These are phyloP conservation scores for Anguilla rostrata DNA, from an alignment of 2,113 vertebrate genomes.

Conservation along the genomic window DNA sequence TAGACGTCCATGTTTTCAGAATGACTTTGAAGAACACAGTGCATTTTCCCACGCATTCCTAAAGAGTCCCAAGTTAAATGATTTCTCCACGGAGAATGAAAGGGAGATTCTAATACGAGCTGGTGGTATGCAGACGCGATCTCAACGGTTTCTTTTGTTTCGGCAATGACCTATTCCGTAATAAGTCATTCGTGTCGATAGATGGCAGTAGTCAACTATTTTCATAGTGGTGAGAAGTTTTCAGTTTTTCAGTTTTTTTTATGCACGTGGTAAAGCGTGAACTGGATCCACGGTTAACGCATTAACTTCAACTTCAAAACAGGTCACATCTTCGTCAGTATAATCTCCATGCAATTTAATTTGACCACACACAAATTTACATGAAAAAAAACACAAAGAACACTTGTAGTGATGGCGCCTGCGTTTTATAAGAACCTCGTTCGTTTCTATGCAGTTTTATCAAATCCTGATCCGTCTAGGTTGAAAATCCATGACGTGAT, in stretches of 20 bases:
- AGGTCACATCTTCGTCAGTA: not conserved
- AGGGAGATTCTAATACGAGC: not conserved
- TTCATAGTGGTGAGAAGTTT: not conserved
- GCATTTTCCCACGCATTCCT: no score
- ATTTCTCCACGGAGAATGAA: no score
- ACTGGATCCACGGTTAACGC: not conserved
- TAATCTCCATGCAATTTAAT: not conserved
- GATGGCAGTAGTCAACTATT: constrained; percentile 28
- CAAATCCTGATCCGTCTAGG: constrained; percentile 2
- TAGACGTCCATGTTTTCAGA: no score
- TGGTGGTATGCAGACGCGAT: not conserved
- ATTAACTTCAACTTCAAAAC: not conserved
- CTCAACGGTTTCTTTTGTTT: not conserved
- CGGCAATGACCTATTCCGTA: not conserved
- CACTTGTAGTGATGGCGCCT: not conserved
- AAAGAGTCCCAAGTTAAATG: no score
- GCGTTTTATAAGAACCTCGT: no score
- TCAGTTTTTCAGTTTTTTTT: not conserved
- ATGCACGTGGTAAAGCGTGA: constrained; percentile 18
- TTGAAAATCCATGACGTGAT: constrained; percentile 1
- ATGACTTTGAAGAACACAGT: no score
- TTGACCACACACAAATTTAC: not conserved
- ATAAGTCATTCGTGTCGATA: constrained; percentile 25
- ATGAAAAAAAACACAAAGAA: no score
- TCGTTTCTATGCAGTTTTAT: not conserved